Conservation (phyloP, 2,888 invertebrate genomes). For the Tortrix viridana region DNA sequence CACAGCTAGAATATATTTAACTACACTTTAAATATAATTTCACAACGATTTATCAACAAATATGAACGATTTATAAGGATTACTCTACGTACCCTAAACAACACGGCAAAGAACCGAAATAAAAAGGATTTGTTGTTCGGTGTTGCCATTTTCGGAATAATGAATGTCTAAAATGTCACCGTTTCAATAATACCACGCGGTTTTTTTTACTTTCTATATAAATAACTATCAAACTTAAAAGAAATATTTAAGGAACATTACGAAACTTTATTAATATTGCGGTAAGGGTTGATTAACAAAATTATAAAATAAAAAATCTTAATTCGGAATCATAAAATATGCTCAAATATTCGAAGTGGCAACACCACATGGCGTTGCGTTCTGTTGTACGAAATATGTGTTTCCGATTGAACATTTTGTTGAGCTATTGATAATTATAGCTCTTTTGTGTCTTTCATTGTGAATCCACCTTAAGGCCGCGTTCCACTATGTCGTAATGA, state of each 20-base stretch:
- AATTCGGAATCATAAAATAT: not conserved
- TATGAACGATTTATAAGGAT: constrained; percentile 71
- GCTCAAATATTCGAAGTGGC: not conserved
- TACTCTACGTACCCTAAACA: constrained; percentile 78
- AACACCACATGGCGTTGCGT: not conserved
- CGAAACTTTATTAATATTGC: too few relatives aligned
- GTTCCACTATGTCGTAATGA: too few relatives aligned
- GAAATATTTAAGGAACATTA: too few relatives aligned
- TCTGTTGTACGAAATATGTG: not conserved
- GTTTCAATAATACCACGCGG: not conserved
- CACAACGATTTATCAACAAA: constrained; percentile 46
- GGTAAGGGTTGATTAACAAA: too few relatives aligned
- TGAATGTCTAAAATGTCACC: constrained; percentile 21
- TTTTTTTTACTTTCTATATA: not conserved
- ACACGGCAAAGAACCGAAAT: constrained; percentile 82
- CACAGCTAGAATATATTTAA: constrained; percentile 46
- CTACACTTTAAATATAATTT: constrained; percentile 47
- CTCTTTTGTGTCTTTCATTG: too few relatives aligned
- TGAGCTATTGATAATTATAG: too few relatives aligned
- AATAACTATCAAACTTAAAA: not conserved
- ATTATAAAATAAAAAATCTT: not conserved
- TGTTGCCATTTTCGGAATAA: constrained; percentile 58
- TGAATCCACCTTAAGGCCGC: too few relatives aligned
- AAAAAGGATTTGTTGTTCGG: constrained; percentile 63
- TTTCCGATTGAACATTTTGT: not conserved